phyloP scores from a whole-genome alignment of 2,888 invertebrate species.

The Andrena camellia region DNA sequence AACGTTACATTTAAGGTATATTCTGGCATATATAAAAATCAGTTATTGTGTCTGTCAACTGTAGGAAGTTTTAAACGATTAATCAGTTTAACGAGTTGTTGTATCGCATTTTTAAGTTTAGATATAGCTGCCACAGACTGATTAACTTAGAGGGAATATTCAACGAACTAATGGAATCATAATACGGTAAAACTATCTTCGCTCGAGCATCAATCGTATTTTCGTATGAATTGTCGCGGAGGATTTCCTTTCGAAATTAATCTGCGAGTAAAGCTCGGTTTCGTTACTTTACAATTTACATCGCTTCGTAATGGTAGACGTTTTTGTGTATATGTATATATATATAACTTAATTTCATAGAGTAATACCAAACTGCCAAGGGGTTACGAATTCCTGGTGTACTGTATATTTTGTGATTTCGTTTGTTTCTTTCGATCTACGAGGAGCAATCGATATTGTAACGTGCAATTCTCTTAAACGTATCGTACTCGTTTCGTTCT shows the following conservation, averaged over 20 bases:
- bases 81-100: conserved; percentile 53
- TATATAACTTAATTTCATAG: conserved; percentile 41
- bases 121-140: conserved; percentile 61
- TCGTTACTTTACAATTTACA: conserved; percentile 11
- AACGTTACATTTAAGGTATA: conserved; percentile 54
- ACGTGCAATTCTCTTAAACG: conserved; percentile 43
- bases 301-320: conserved; percentile 33
- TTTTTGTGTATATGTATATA: conserved; percentile 18
- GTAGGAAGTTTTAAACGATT: conserved; percentile 50
- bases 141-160: conserved; percentile 61
- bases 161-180: conserved; percentile 61
- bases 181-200: conserved; percentile 54
- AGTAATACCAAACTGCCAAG: conserved; percentile 30
- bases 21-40: conserved; percentile 58
- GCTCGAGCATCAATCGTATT: conserved; percentile 52
- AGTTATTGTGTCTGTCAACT: conserved; percentile 53
- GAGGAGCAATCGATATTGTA: conserved; percentile 33
- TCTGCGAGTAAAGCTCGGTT: conserved; percentile 26
- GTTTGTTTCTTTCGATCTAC: conserved; percentile 22
- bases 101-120: conserved; percentile 55
- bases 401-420: conserved; percentile 51
- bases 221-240: conserved; percentile 28
- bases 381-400: conserved; percentile 20
- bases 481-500: conserved; percentile 33
- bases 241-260: conserved; percentile 26